phyloP scores from a whole-genome alignment of 2,888 invertebrate genomes.

The Petrolisthes cinctipes region DNA sequence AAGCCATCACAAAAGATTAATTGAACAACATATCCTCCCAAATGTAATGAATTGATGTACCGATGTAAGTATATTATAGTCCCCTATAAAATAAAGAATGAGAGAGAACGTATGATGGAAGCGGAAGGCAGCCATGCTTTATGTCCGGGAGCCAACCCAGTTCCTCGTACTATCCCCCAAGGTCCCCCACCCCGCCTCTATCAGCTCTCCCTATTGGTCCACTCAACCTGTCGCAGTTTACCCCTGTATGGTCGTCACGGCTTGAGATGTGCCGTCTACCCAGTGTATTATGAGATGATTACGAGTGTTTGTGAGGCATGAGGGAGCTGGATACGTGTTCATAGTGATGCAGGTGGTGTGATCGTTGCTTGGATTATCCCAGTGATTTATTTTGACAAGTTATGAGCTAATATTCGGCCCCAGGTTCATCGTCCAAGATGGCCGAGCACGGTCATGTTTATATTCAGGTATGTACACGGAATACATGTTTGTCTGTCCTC shows the following conservation, averaged over 20 bases:
- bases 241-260: slow-evolving; percentile 40
- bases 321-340: slow-evolving; percentile 24
- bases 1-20: no score
- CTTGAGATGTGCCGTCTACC: slow-evolving; percentile 32
- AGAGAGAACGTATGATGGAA: background rate
- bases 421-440: slow-evolving; percentile 48
- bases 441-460: slow-evolving; percentile 45
- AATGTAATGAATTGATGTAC: background rate
- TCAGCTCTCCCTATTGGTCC: slow-evolving; percentile 24
- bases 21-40: no score
- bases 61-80: background rate
- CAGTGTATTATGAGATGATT: slow-evolving; percentile 39
- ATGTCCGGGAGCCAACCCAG: background rate
- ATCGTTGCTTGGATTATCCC: slow-evolving; percentile 19
- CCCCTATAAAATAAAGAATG: background rate
- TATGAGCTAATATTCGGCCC: slow-evolving; percentile 52
- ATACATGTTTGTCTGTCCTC: slow-evolving; percentile 9
- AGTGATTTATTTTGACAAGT: slow-evolving; percentile 37
- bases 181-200: slow-evolving; percentile 1
- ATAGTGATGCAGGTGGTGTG: slow-evolving; percentile 38
- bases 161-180: slow-evolving; percentile 23
- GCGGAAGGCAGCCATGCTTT: slow-evolving; percentile 2
- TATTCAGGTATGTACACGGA: slow-evolving; percentile 32
- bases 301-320: slow-evolving; percentile 34
- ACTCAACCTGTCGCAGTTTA: slow-evolving; percentile 55